These are phyloP conservation scores for Chionodraco myersi DNA, from an alignment of 2,113 vertebrate genomes.

Conservation along the genomic window DNA sequence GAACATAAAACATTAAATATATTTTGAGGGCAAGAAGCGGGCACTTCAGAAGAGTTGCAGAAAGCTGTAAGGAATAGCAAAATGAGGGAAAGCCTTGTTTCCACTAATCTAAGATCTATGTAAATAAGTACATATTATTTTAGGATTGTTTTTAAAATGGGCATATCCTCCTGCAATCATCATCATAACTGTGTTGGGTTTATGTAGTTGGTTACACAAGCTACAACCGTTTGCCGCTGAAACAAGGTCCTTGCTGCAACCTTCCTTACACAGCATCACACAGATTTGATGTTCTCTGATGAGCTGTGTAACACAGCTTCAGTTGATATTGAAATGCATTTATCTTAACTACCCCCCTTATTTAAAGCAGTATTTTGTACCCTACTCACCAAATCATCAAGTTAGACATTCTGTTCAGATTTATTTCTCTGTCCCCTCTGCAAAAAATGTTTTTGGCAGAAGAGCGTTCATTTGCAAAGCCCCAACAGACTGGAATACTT, in stretches of 20 bases:
- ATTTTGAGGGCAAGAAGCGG: conserved; percentile 17
- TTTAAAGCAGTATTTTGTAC: too few species aligned
- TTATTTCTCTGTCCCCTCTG: too few species aligned
- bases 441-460: too few species aligned
- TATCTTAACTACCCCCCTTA: too few species aligned
- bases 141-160: conserved; percentile 38
- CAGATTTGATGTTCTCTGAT: conserved; percentile 14
- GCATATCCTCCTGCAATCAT: conserved; percentile 31
- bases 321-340: too few species aligned
- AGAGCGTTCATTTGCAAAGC: too few species aligned
- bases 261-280: conserved; percentile 21
- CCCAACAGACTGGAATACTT: too few species aligned
- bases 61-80: neutral
- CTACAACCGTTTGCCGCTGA: conserved; percentile 12
- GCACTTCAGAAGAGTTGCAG: too few species aligned
- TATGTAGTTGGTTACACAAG: conserved; percentile 16
- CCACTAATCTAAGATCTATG: conserved; percentile 19
- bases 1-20: conserved; percentile 45
- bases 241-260: conserved; percentile 14
- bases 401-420: too few species aligned
- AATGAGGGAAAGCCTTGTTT: neutral
- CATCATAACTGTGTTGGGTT: conserved; percentile 6
- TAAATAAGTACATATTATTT: conserved; percentile 38
- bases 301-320: conserved; percentile 3
- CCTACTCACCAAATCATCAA: too few species aligned